Evolutionary conservation across 2,113 vertebrate genomes (phyloP).

Genomic region (Hypocryptadius cinnamomeus): DNA sequence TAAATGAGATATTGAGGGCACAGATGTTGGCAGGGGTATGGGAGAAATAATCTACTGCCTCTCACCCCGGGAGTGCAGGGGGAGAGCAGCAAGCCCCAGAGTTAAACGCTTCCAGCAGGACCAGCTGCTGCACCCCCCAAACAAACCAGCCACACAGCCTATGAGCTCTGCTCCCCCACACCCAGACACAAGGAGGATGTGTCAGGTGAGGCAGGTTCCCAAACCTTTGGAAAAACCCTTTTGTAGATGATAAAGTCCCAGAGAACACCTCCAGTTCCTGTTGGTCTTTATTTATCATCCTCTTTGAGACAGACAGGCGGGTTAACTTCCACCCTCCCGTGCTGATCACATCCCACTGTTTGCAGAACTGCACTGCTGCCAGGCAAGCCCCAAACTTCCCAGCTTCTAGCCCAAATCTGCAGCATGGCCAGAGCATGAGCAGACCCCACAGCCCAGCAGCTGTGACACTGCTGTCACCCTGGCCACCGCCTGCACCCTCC

Average conservation of each 20-base stretch:
- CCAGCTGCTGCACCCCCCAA: neutral
- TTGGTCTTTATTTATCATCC: neutral
- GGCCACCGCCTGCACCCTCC: neutral
- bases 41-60: neutral
- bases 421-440: neutral
- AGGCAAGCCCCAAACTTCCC: neutral
- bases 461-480: neutral
- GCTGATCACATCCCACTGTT: neutral
- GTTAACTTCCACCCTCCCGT: neutral
- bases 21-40: neutral
- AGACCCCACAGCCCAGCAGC: neutral
- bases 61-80: neutral
- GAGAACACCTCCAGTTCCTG: neutral
- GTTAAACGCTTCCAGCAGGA: neutral
- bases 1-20: neutral
- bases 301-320: neutral
- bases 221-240: neutral
- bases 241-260: neutral
- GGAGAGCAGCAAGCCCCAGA: neutral
- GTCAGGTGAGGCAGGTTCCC: neutral
- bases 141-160: neutral
- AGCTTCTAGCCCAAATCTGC: neutral
- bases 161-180: neutral
- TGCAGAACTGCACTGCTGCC: neutral
- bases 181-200: neutral